Percentiles rank a stretch among this genome's conserved stretches.
phyloP scores from a whole-genome alignment of 2,888 invertebrate species.

The Volucella bombylans region DNA sequence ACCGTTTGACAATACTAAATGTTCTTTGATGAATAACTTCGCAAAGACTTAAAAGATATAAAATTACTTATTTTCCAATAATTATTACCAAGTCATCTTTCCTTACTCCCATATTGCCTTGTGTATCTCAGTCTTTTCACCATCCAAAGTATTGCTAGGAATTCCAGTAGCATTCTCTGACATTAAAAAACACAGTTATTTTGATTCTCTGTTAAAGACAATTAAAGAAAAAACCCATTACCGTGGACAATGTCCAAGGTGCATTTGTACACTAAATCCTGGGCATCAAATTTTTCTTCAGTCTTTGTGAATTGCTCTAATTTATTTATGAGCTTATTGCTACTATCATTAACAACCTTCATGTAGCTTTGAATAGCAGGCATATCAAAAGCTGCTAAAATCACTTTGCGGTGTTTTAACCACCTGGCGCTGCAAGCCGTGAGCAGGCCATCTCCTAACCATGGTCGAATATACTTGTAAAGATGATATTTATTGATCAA shows the following conservation, averaged over 20 bases:
- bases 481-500: constrained; percentile 83
- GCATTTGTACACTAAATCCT: constrained; percentile 83
- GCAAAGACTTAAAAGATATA: constrained; percentile 66
- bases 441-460: constrained; percentile 83
- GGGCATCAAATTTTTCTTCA: constrained; percentile 82
- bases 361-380: constrained; percentile 78
- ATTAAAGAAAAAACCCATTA: constrained; percentile 67
- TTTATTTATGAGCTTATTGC: constrained; percentile 82
- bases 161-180: constrained; percentile 78
- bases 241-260: constrained; percentile 83
- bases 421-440: constrained; percentile 82
- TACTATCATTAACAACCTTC: constrained; percentile 82
- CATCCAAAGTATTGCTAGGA: constrained; percentile 76
- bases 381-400: constrained; percentile 83
- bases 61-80: constrained; percentile 5
- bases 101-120: constrained; percentile 76
- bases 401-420: constrained; percentile 83
- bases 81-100: neutral
- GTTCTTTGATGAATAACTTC: constrained; percentile 73
- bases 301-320: constrained; percentile 69
- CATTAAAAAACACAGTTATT: constrained; percentile 14
- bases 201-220: constrained; percentile 75
- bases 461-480: constrained; percentile 82
- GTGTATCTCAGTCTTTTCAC: constrained; percentile 77
- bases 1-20: constrained; percentile 74